Evolutionary conservation across 2,113 vertebrate genomes (phyloP).

Genomic region (Stigmatopora argus): DNA sequence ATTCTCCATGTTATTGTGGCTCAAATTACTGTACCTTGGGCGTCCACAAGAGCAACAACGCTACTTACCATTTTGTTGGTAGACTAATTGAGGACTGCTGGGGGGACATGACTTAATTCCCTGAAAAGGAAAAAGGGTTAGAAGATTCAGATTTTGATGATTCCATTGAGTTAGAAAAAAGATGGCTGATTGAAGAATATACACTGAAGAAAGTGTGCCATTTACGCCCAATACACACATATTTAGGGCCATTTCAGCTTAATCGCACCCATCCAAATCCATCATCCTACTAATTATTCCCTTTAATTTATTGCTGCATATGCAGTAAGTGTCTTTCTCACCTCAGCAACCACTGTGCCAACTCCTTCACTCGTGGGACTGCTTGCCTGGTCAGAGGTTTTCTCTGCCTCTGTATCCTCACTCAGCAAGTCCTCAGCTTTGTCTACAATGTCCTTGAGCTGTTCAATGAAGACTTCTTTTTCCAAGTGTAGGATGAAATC

Average conservation of each 20-base stretch:
- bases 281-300: neutral
- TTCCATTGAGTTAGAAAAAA: too few relatives aligned
- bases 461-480: conserved; percentile 93
- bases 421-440: conserved; percentile 97
- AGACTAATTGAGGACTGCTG: conserved; percentile 76
- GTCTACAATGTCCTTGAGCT: conserved; percentile 97
- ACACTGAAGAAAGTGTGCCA: too few relatives aligned
- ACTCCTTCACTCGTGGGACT: conserved; percentile 74
- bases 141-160: neutral
- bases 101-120: conserved; percentile 64
- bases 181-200: too few relatives aligned
- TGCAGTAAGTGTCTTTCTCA: conserved; percentile 49
- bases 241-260: too few relatives aligned
- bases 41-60: too few relatives aligned
- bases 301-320: neutral
- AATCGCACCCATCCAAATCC: too few relatives aligned
- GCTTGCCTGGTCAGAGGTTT: conserved; percentile 73
- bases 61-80: conserved; percentile 89
- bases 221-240: too few relatives aligned
- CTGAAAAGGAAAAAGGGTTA: conserved; percentile 37
- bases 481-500: conserved; percentile 92
- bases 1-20: too few relatives aligned
- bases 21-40: too few relatives aligned
- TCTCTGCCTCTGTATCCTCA: conserved; percentile 86
- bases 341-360: conserved; percentile 68